These are phyloP conservation scores for Amphimallon solstitiale DNA, from an alignment of 2,888 invertebrate species.

Conservation along the genomic window DNA sequence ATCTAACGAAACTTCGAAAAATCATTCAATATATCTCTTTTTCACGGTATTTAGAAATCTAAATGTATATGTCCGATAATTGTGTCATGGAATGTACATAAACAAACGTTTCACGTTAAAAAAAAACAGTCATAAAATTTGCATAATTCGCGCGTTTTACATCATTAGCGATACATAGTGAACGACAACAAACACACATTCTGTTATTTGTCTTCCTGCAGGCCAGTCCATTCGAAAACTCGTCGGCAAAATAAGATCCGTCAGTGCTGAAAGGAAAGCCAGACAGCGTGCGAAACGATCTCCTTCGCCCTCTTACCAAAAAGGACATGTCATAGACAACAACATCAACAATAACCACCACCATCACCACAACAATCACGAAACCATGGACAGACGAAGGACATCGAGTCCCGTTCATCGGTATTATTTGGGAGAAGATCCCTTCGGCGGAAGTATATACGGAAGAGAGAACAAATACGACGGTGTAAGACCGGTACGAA, in stretches of 20 bases:
- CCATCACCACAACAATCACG: slow-evolving; percentile 40
- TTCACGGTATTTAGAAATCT: background rate
- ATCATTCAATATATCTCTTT: background rate
- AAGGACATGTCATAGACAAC: slow-evolving; percentile 67
- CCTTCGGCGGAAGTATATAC: slow-evolving; percentile 84
- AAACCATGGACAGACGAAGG: slow-evolving; percentile 27
- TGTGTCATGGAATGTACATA: background rate
- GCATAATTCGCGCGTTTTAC: slow-evolving; percentile 6
- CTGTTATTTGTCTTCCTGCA: slow-evolving; percentile 57
- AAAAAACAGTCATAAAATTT: slow-evolving; percentile 1
- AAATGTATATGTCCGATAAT: too few species aligned
- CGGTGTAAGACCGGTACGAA: slow-evolving; percentile 67
- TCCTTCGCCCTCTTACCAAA: slow-evolving; percentile 69
- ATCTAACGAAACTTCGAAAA: too few species aligned
- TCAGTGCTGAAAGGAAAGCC: slow-evolving; percentile 74
- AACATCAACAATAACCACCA: slow-evolving; percentile 59
- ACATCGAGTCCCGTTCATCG: slow-evolving; percentile 70
- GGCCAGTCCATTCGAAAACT: slow-evolving; percentile 85
- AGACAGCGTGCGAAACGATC: slow-evolving; percentile 70
- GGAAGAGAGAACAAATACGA: slow-evolving; percentile 87
- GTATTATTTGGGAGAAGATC: slow-evolving; percentile 89
- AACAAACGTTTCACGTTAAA: background rate
- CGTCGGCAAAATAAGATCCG: slow-evolving; percentile 84
- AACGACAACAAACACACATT: background rate
- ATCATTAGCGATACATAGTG: background rate